A percentile compares a stretch with the other conserved stretches of the same genome.
phyloP scores from a whole-genome alignment of 1,140 invertebrate species.

The Holotrichia oblita region DNA sequence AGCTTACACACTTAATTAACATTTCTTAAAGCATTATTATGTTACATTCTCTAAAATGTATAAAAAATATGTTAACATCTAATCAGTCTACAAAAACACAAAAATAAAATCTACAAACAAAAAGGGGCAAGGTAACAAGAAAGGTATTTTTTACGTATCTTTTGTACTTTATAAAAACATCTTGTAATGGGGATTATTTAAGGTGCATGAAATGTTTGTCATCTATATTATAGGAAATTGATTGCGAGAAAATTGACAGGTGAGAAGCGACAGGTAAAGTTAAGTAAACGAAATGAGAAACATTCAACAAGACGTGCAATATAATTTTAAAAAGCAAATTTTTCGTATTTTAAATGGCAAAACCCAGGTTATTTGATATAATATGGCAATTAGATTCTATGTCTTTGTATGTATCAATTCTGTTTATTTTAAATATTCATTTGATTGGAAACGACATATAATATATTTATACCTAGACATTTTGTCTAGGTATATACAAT shows the following conservation, averaged over 20 bases:
- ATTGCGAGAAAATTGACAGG: not conserved
- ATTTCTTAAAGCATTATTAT: not conserved
- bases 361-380: not conserved
- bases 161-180: not conserved
- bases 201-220: not conserved
- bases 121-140: not conserved
- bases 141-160: not conserved
- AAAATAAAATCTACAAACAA: slow-evolving; percentile 12
- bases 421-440: not conserved
- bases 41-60: not conserved
- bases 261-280: not conserved
- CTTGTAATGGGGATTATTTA: not conserved
- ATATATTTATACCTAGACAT: too few species aligned
- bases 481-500: too few species aligned
- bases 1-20: not conserved
- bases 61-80: slow-evolving; percentile 6
- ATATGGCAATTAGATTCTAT: not conserved
- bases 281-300: not conserved
- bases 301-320: not conserved
- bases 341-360: not conserved
- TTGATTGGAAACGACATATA: not conserved
- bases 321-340: not conserved
- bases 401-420: not conserved
- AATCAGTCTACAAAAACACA: slow-evolving; percentile 17
- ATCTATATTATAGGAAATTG: not conserved